These are phyloP conservation scores for Ametastegia equiseti DNA, from an alignment of 2,888 invertebrate genomes.

Conservation along the genomic window DNA sequence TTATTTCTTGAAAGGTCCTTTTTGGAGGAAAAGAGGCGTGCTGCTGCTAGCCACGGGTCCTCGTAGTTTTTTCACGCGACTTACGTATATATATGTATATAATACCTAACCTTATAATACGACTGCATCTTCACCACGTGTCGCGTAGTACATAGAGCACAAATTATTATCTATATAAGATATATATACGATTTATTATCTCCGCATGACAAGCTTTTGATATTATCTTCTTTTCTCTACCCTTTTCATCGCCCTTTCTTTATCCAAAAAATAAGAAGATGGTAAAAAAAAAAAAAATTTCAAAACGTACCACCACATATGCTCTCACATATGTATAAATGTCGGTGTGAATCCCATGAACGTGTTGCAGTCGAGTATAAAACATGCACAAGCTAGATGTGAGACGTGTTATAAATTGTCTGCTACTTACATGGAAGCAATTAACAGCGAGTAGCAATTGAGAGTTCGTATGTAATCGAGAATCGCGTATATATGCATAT, in stretches of 20 bases:
- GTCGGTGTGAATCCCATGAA: too few species aligned
- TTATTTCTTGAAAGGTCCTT: conserved; percentile 61
- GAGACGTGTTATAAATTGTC: conserved; percentile 27
- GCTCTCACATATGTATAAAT: too few species aligned
- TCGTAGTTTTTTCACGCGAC: conserved; percentile 32
- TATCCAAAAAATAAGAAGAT: too few species aligned
- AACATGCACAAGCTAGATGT: neutral
- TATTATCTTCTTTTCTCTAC: neutral
- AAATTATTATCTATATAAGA: neutral
- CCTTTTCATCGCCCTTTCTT: too few species aligned
- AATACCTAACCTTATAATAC: neutral
- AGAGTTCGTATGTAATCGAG: conserved; percentile 42
- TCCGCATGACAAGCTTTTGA: neutral
- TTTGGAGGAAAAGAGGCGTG: conserved; percentile 44
- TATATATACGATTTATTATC: too few species aligned
- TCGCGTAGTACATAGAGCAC: neutral
- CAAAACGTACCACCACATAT: neutral
- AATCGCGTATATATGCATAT: conserved; percentile 20
- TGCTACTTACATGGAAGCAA: conserved; percentile 42
- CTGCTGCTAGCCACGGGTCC: conserved; percentile 39
- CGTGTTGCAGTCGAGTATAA: neutral
- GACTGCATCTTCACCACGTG: neutral
- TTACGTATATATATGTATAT: neutral
- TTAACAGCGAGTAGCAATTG: conserved; percentile 43
- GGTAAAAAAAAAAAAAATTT: too few species aligned